Evolutionary conservation across 2,797 vertebrate genomes (phyloP).

Genomic region (Gadopsis marmoratus): DNA sequence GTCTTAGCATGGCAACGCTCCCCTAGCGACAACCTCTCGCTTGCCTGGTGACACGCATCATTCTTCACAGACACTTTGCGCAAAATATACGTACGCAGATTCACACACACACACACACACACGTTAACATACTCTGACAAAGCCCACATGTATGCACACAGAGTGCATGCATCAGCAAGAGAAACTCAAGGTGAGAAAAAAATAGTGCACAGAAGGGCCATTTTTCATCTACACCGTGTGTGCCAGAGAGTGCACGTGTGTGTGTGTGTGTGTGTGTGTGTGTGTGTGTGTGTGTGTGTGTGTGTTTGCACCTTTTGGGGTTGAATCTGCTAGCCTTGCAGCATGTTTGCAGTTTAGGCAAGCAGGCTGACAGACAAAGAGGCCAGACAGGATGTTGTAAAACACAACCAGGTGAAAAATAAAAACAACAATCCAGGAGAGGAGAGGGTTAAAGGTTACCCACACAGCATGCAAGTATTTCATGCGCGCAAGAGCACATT

Average conservation of each 20-base stretch:
- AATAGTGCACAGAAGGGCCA: conserved; percentile 62
- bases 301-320: conserved; percentile 66
- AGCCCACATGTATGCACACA: conserved; percentile 57
- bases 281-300: conserved; percentile 40
- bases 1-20: conserved; percentile 66
- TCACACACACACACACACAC: conserved; percentile 28
- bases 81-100: conserved; percentile 42
- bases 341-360: conserved; percentile 79
- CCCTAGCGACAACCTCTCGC: conserved; percentile 72
- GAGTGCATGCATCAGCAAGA: conserved; percentile 80
- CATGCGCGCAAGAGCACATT: conserved; percentile 9
- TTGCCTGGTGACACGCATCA: conserved; percentile 75
- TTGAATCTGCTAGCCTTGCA: conserved; percentile 81
- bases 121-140: conserved; percentile 67
- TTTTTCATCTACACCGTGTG: conserved; percentile 69
- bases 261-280: not conserved
- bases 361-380: conserved; percentile 76
- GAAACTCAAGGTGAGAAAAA: conserved; percentile 60
- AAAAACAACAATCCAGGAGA: conserved; percentile 24
- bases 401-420: conserved; percentile 65
- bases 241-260: conserved; percentile 2
- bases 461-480: conserved; percentile 11
- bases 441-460: conserved; percentile 50
- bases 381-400: conserved; percentile 80
- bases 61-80: conserved; percentile 68